A percentile compares a stretch with the other conserved stretches of the same genome.
phyloP scores from a whole-genome alignment of 2,797 vertebrate genomes.

The Anolis apletophallus region DNA sequence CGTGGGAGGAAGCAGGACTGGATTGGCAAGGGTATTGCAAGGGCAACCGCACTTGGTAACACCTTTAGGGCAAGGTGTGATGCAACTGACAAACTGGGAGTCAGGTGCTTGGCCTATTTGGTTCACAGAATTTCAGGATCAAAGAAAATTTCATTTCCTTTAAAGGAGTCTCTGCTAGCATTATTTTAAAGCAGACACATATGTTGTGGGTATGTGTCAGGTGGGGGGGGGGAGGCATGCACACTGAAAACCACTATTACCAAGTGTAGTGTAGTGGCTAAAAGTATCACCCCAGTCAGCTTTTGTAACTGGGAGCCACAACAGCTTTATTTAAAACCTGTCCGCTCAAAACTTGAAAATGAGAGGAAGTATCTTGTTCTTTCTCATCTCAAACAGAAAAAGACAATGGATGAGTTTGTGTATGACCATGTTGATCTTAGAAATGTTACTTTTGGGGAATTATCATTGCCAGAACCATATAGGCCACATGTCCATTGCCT shows the following conservation, averaged over 20 bases:
- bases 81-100: constrained; percentile 23
- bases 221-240: too few species aligned
- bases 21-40: constrained; percentile 26
- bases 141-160: background rate
- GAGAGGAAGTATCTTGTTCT: too few species aligned
- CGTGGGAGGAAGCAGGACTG: constrained; percentile 11
- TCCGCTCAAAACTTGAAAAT: too few species aligned
- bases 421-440: too few species aligned
- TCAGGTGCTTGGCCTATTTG: background rate
- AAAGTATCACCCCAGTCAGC: background rate
- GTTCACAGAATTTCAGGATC: background rate
- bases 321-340: too few species aligned
- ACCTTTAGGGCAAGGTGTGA: constrained; percentile 7
- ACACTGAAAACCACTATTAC: background rate
- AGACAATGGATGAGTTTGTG: too few species aligned
- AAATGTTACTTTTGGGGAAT: background rate
- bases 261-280: background rate
- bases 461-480: background rate
- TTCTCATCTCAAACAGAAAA: too few species aligned
- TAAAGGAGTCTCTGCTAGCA: background rate
- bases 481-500: background rate
- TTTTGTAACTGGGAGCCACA: background rate
- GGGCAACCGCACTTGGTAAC: background rate
- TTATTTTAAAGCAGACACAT: background rate
- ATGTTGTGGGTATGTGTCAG: background rate